phyloP scores from a whole-genome alignment of 2,113 vertebrate species.

The Ia io region DNA sequence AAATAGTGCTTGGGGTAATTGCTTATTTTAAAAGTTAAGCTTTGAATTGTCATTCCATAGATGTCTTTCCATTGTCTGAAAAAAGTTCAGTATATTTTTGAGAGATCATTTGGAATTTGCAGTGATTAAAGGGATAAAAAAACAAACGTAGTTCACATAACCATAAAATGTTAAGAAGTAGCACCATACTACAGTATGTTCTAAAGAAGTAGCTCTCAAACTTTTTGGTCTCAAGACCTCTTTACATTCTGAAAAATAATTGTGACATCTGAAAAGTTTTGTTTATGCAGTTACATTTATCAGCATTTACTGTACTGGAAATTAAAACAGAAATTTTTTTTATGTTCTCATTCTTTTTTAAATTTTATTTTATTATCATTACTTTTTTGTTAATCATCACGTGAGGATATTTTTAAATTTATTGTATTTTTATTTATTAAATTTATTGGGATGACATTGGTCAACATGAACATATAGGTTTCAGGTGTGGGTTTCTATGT shows the following conservation, averaged over 20 bases:
- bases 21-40: background rate
- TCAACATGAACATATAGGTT: too few species aligned
- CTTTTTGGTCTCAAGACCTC: background rate
- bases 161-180: background rate
- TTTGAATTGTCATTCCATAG: background rate
- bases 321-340: background rate
- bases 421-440: too few species aligned
- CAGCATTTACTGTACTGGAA: background rate
- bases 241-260: background rate
- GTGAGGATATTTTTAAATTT: too few species aligned
- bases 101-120: background rate
- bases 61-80: background rate
- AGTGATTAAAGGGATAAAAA: background rate
- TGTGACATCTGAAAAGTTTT: background rate
- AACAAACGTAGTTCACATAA: background rate
- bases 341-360: too few species aligned
- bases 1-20: background rate
- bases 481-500: too few species aligned
- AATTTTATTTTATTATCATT: too few species aligned
- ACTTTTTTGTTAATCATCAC: too few species aligned
- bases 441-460: too few species aligned
- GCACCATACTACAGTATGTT: background rate
- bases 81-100: background rate
- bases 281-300: background rate
- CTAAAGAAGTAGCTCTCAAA: background rate